Percentiles rank a stretch among this genome's conserved stretches.
These are phyloP conservation scores for Philhelius pedissequus DNA, from an alignment of 2,888 invertebrate species.

Conservation along the genomic window DNA sequence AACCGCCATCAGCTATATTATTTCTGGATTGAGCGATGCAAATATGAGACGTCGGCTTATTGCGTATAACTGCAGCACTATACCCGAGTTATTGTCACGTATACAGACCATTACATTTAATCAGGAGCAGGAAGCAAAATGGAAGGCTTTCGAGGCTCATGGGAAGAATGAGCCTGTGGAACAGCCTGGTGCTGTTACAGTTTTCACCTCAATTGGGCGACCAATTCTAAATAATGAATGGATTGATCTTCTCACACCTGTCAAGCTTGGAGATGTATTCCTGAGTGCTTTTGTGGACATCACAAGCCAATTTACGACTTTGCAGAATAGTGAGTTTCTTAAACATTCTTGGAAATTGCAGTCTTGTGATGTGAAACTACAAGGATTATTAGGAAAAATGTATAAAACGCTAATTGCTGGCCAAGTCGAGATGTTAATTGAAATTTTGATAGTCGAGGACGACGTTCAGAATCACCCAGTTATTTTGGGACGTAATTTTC, in stretches of 20 bases:
- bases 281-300: slow-evolving; percentile 21
- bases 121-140: not conserved
- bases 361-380: not conserved
- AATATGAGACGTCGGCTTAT: not conserved
- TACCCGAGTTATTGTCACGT: not conserved
- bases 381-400: not conserved
- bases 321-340: not conserved
- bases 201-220: too few species aligned
- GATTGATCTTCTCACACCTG: not conserved
- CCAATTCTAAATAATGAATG: not conserved
- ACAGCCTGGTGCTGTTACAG: too few species aligned
- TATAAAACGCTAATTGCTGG: not conserved
- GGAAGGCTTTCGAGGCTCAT: not conserved
- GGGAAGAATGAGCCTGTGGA: not conserved
- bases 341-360: slow-evolving; percentile 6
- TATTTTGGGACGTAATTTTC: slow-evolving; percentile 35
- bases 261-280: not conserved
- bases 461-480: not conserved
- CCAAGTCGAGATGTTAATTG: slow-evolving; percentile 8
- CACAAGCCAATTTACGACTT: slow-evolving; percentile 14
- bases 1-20: slow-evolving; percentile 4
- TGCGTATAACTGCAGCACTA: not conserved
- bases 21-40: slow-evolving; percentile 5
- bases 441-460: slow-evolving; percentile 20
- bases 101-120: not conserved